Evolutionary conservation across 2,888 invertebrate species (phyloP), one percentile per base, ranked within the genome.

Genomic region (Poecilus cupreus): DNA sequence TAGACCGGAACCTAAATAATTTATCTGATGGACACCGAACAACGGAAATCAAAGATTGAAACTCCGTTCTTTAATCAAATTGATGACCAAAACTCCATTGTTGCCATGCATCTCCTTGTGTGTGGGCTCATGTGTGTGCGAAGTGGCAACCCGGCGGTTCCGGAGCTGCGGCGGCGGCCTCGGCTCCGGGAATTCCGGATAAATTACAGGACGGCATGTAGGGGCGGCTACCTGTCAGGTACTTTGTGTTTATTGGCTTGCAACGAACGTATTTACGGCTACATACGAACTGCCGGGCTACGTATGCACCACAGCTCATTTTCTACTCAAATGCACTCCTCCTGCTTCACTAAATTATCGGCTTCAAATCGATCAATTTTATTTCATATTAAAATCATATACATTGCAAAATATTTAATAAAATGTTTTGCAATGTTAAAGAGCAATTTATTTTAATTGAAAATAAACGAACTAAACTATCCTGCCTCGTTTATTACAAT

Each of bases 221-320:
- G 80, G 51, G 80, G 80, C 54, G 54, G 80, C 39, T 32, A 51
- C 80, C 80, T 80, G 80, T 80, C 80, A 80, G 80, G 80, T 80
- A 72, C 80, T 70, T 80, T 72, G 80, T 80, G 80, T 80, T 80
- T 80, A 80, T 72, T 80, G 72, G 80, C 80, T 72, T 80, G 80
- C 80, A 80, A 70, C 57, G 54, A 80, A 70, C 72, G 39, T 80
- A 80, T 80, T 80, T 80, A 80, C 80, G 80, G 43, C 39, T 80
- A 22, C 32, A 51, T 49, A 51, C 75, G 32, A 26, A 16, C 64
- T 51, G 18, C 43, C 43, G 43, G n/a, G 26, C 26, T 8, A 26
- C 60, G 26, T 24, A 60, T 60, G 60, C 26, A 26, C 24, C 26
- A 60, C 60, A 60, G 26, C 26, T 60, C 60, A 54, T 54, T 54